phyloP scores from a whole-genome alignment of 1,140 invertebrate species.

The Glossosoma conforme region DNA sequence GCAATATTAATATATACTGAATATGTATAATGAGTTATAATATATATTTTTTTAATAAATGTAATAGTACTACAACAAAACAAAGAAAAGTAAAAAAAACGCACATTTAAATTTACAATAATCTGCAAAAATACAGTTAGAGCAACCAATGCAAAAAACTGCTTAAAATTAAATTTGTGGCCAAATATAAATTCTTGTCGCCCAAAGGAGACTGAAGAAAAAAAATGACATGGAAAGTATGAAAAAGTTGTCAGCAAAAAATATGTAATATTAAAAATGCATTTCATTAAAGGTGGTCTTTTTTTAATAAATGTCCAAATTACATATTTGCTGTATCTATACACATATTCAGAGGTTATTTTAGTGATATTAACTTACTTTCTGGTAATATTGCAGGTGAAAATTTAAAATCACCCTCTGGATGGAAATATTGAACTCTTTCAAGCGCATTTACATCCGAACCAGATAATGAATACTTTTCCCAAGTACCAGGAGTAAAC shows the following conservation, averaged over 20 bases:
- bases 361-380: conserved; percentile 2
- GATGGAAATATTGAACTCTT: conserved; percentile 6
- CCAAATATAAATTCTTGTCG: background rate
- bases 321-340: background rate
- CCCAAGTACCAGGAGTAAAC: conserved; percentile 56
- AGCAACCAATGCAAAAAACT: no score
- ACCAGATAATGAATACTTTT: conserved; percentile 17
- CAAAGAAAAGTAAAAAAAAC: no score
- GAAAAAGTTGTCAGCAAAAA: background rate
- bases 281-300: background rate
- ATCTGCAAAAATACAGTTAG: no score
- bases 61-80: no score
- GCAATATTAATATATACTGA: no score
- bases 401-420: conserved; percentile 2
- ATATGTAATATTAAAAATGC: background rate
- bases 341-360: background rate
- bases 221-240: no score
- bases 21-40: no score
- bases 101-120: no score
- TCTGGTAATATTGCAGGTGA: conserved; percentile 1
- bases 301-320: background rate
- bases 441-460: conserved; percentile 5
- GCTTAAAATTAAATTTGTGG: background rate
- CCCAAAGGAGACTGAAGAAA: no score
- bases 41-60: no score